Base-by-base conservation (phyloP, 1,140 invertebrate species). In the Microplitis mediator region DNA sequence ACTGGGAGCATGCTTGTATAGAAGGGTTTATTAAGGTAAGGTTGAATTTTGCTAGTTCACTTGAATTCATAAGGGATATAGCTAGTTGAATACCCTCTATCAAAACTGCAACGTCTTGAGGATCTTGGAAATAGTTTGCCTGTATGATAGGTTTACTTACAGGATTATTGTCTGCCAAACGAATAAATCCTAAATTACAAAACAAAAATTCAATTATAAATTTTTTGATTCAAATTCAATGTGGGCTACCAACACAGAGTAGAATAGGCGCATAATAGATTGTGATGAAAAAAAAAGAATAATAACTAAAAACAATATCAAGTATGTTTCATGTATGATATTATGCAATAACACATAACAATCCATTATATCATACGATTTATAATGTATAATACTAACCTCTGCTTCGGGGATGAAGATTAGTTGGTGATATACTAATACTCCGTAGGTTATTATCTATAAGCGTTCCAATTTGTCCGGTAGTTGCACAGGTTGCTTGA, bases 361-460 rank as follows among this genome's bases (percentile, higher is more conserved):
- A 23, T 23, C 23, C 23, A 23, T 23, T 23, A 23, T 23, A 23
- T 23, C 23, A 23, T 23, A 23, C 1, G 23, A 23, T 23, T 0
- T 23, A 23, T 23, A 23, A 23, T 23, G 23, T 23, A 6, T 45
- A 45, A 52, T 70, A 62, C 58, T 70, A 79, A 81, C 91, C 91
- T 77, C 80, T 79, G 71, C 90, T 91, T 34, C 87, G 82, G 0
- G 91, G 89, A 2, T 90, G 88, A 72, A 90, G 72, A 69, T 86
- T 78, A 45, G 85, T 87, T 0, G 87, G 88, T 31, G 86, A 85
- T 39, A 89, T 82, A 31, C 84, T 85, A 45, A 87, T 85, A 6
- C 81, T 80, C 0, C 91, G 79, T n/a, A 89, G 88, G n/a, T 88
- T 89, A 73, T 91, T 90, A 52, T 90, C 90, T 2, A 91, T 71